Evolutionary conservation across 2,797 vertebrate species (phyloP), one percentile per base, ranked within the genome.

Genomic region (Esox lucius): DNA sequence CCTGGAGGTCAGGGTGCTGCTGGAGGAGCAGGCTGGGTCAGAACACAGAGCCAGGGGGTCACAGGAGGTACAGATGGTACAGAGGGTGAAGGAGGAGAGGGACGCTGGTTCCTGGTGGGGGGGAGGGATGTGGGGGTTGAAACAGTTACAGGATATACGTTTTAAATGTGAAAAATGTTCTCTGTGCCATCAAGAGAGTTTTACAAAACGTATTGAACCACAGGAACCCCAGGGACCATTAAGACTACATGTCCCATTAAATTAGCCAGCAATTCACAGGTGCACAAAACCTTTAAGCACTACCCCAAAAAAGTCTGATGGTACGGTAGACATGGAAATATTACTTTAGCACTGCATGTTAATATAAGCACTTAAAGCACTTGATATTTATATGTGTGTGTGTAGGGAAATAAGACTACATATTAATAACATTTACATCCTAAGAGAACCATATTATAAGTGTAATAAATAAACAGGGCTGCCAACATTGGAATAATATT

Each of bases 101-200:
- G 87, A 85, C 86, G 85, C 80, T 1, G 76, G 82, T 80, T 81
- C 84, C 96, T 98, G 88, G n/a, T 76, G 16, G 70, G 42, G 69
- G 77, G 51, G 0, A 46, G n/a, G n/a, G n/a, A n/a, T n/a, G n/a
- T n/a, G n/a, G n/a, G n/a, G n/a, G n/a, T 11, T 46, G 42, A 46
- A 46, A 46, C 8, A 13, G 42, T 46, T 46, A 5, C 42, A 11
- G 42, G 6, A 46, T 46, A 46, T 11, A 2, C 3, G 1, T 13
- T 46, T 46, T 46, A 46, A 46, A 46, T 46, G 9, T 11, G 42
- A 42, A 11, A 46, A 46, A 46, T 46, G 42, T 46, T 46, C 42
- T 46, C 42, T 13, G 42, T 13, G 35, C 35, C 42, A 12, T 3
- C 42, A 46, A 46, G 42, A 42, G 39, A 46, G 9, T 46, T 46